Conservation (phyloP, 2,797 vertebrate genomes). For the Chelonia mydas region DNA sequence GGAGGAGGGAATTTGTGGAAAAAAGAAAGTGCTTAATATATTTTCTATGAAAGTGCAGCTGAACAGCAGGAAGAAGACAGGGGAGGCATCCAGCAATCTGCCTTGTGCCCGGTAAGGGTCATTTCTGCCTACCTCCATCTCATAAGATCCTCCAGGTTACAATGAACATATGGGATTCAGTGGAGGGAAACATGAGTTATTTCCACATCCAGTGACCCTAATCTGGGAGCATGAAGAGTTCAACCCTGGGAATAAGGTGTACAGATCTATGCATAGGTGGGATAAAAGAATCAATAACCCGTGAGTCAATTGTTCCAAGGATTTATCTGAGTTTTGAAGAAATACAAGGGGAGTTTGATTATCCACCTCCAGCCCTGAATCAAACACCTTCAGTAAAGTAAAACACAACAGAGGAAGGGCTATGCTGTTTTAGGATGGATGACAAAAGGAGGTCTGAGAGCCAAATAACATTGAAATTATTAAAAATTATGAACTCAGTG, state of each 20-base stretch:
- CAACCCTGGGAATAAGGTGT: background rate
- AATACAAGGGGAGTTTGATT: background rate
- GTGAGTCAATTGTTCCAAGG: background rate
- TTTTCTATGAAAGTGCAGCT: constrained; percentile 12
- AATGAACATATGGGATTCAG: background rate
- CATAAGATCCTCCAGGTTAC: background rate
- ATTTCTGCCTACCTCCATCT: background rate
- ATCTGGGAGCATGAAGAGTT: constrained; percentile 5
- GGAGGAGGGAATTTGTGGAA: background rate
- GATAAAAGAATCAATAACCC: background rate
- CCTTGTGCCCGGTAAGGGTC: background rate
- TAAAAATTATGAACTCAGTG: background rate
- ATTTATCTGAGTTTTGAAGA: background rate
- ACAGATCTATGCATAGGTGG: background rate
- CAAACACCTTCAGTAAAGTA: background rate
- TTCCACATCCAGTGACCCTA: background rate
- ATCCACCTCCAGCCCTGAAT: background rate
- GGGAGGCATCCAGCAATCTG: background rate
- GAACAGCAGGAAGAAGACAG: background rate
- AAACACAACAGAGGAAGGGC: background rate
- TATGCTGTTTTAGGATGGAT: background rate
- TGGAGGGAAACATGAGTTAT: background rate
- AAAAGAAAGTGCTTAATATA: background rate
- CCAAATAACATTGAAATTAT: background rate
- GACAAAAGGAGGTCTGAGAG: background rate